Base-by-base conservation (phyloP, 2,888 invertebrate species). In the Andrena hattorfiana region DNA sequence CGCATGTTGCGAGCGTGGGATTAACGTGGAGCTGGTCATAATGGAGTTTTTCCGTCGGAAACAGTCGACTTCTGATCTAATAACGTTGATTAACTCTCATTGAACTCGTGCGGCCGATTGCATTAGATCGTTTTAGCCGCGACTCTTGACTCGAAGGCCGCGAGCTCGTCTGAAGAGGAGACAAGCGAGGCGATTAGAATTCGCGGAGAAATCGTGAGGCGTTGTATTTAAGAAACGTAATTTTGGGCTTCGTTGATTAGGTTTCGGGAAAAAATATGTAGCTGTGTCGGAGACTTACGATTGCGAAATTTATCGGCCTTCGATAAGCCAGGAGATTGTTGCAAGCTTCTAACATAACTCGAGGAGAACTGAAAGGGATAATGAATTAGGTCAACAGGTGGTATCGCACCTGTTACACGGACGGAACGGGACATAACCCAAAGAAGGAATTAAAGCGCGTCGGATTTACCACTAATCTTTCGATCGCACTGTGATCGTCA, bases 371-470 rank as follows among this genome's bases (percentile, higher is more conserved):
- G 2, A 49, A 28, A 2, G 2, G 1, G 7, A 0, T 16, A 35
- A 59, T 10, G n/a, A 81, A 72, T 8, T 8, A 32, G 32, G 48
- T 72, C 72, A 81, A 81, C 81, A 81, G 72, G 78, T 81, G 63
- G 28, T 28, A 6, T 56, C 16, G 16, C 42, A 42, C 42, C 42
- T 42, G 42, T 42, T 42, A 42, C 42, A 5, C 5, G 42, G 13
- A 16, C 42, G 42, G 1, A 42, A 42, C 42, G 4, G 16, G 42
- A 42, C 42, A 42, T 42, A 42, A 42, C 42, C 16, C 42, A 42
- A 42, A 4, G 0, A 1, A 5, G 0, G 13, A 4, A 4, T 5
- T 5, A 0, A 16, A 16, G 42, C 4, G 42, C 16, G 16, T 42
- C 5, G 13, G 16, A 5, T 42, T 42, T 16, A 5, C 16, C 42